Evolutionary conservation across 1,140 invertebrate genomes (phyloP), one percentile per base, ranked within the genome.

Genomic region (Cyphomyrmex costatus): DNA sequence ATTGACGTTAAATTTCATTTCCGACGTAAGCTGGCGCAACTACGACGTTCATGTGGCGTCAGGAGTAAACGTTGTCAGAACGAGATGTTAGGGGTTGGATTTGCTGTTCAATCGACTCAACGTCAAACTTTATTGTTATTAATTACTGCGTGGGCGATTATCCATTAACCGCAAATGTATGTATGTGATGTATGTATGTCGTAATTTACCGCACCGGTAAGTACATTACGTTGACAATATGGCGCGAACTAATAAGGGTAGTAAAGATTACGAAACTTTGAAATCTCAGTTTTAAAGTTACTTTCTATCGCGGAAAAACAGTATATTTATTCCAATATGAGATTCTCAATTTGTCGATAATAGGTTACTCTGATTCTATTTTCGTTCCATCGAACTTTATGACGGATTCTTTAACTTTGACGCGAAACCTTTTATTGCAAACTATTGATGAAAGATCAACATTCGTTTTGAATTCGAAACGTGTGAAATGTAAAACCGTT

Each of bases 101-200:
- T 78, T 85, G 46, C 46, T 27, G 63, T 65, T 88, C 24, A 46
- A 86, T 86, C 27, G 68, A 58, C 27, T 60, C 19, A 24, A 51
- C 36, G 53, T 82, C 83, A 78, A 73, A 86, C 60, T 85, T 90
- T 89, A 85, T 80, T 86, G 85, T 74, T 87, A 88, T 88, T 90
- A 91, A 90, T 90, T 89, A 89, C 73, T 14, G 12, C 42, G 60
- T 83, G 82, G 83, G 68, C 42, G 56, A 86, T 83, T 16, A 33
- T 85, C 65, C 36, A 86, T 89, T 87, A 86, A 84, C 73, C 66
- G 33, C 53, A 27, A 19, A 30, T n/a, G 7, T 83, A 46, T 46
- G 51, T 70, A 46, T 10, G 46, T 33, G 33, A 19, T 46, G 19
- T 19, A 21, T 24, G 36, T 42, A 42, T 66, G 7, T 24, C 53